Evolutionary conservation across 35 echinoderm and acorn worm genomes (phyloP).

Genomic region (Apostichopus parvimensis): DNA sequence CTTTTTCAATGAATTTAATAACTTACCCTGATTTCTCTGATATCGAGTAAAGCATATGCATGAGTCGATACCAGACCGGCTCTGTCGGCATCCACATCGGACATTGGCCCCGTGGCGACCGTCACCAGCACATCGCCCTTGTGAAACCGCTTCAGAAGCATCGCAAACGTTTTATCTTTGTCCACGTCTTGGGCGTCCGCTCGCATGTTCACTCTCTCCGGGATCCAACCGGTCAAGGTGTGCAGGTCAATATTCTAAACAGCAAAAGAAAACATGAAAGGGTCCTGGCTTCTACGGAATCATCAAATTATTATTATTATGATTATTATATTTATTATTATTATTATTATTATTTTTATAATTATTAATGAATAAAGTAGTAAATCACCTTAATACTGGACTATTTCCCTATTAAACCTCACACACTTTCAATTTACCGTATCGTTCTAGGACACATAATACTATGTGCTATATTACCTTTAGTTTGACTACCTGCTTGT

Average conservation of each 20-base stretch:
- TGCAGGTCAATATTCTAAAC: slow-evolving; percentile 93
- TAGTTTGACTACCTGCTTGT: no score
- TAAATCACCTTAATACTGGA: no score
- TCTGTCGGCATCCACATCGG: slow-evolving; percentile 80
- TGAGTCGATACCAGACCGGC: slow-evolving; percentile 96
- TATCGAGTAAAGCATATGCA: slow-evolving; percentile 96
- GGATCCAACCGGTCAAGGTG: slow-evolving; percentile 95
- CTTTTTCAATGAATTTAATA: no score
- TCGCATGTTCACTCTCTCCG: slow-evolving; percentile 81
- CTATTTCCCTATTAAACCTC: no score
- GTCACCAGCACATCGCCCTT: slow-evolving; percentile 87
- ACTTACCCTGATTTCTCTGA: slow-evolving; percentile 77
- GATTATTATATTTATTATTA: no score
- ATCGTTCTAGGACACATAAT: no score
- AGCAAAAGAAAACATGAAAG: background rate
- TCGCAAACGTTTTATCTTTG: slow-evolving; percentile 80
- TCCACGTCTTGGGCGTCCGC: slow-evolving; percentile 68
- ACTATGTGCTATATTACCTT: no score
- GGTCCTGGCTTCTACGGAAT: background rate
- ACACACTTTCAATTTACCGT: no score
- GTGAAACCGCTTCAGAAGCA: slow-evolving; percentile 78
- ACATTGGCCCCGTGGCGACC: slow-evolving; percentile 87
- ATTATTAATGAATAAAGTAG: no score
- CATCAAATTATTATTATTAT: background rate
- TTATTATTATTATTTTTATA: no score